Conservation (phyloP, 30 jellyfish, hydroid and myxozoan species). For the Catostylus mosaicus region DNA sequence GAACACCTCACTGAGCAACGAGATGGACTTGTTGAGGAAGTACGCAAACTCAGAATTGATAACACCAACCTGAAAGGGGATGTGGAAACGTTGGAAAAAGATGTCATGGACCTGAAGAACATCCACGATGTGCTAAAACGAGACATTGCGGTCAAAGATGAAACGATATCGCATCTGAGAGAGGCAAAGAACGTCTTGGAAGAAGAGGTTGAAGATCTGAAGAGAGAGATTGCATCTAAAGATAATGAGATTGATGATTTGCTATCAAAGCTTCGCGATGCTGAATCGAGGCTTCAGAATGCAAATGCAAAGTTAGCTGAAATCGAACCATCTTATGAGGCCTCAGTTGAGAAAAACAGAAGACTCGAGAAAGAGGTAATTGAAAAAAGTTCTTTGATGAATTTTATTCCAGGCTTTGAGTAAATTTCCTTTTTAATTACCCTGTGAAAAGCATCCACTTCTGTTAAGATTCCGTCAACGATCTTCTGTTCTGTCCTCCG, state of each 20-base stretch:
- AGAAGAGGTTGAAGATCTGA: conserved; percentile 80
- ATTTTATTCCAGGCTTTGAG: too few species aligned
- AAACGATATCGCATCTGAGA: conserved; percentile 69
- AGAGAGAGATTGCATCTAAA: conserved; percentile 71
- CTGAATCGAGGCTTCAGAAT: conserved; percentile 71
- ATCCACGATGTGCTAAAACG: conserved; percentile 74
- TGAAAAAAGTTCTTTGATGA: neutral
- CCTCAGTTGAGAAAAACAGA: conserved; percentile 76
- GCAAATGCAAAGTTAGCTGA: conserved; percentile 93
- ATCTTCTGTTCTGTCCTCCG: too few species aligned
- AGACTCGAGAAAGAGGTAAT: conserved; percentile 85
- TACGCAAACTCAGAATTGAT: conserved; percentile 68
- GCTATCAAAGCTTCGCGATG: conserved; percentile 76
- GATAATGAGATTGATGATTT: conserved; percentile 86
- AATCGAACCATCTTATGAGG: conserved; percentile 95
- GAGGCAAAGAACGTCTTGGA: conserved; percentile 74
- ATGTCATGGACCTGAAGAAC: conserved; percentile 64
- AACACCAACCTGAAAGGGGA: conserved; percentile 81
- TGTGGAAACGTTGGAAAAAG: conserved; percentile 71
- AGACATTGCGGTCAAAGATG: conserved; percentile 82
- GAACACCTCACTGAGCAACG: conserved; percentile 70
- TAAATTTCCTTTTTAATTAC: neutral
- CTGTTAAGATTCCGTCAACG: too few species aligned
- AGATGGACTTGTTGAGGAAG: conserved; percentile 65
- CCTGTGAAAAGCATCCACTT: neutral